phyloP scores from a whole-genome alignment of 30 jellyfish, hydroid and myxozoan genomes.

The Turritopsis dohrnii region DNA sequence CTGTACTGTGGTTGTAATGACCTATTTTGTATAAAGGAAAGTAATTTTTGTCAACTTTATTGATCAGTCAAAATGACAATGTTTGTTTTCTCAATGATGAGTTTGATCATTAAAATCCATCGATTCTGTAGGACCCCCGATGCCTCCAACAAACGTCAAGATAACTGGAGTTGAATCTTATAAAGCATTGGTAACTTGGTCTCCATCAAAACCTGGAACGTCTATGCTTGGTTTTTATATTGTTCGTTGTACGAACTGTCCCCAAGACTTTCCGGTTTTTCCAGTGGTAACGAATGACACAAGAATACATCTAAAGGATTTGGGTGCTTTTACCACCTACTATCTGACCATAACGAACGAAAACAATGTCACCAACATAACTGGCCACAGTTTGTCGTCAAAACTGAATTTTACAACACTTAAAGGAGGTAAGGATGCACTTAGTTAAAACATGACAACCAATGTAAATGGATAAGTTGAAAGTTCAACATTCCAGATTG shows the following conservation, averaged over 20 bases:
- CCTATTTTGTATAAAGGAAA: too few relatives aligned
- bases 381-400: slow-evolving; percentile 14
- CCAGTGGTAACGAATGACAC: slow-evolving; percentile 19
- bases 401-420: slow-evolving; percentile 33
- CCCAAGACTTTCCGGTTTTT: neutral
- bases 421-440: slow-evolving; percentile 59
- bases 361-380: slow-evolving; percentile 56
- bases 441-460: neutral
- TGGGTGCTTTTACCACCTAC: slow-evolving; percentile 38
- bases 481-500: too few relatives aligned
- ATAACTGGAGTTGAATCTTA: neutral
- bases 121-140: slow-evolving; percentile 21
- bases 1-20: too few relatives aligned
- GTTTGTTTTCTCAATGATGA: neutral
- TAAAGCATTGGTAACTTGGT: slow-evolving; percentile 29
- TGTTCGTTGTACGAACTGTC: slow-evolving; percentile 21
- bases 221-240: slow-evolving; percentile 17
- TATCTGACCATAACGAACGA: slow-evolving; percentile 23
- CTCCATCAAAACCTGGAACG: slow-evolving; percentile 17
- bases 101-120: neutral
- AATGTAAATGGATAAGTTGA: too few relatives aligned
- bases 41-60: too few relatives aligned
- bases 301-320: slow-evolving; percentile 9
- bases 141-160: slow-evolving; percentile 14
- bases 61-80: too few relatives aligned